Conservation (phyloP, 2,113 vertebrate species). For the Sceloporus undulatus region DNA sequence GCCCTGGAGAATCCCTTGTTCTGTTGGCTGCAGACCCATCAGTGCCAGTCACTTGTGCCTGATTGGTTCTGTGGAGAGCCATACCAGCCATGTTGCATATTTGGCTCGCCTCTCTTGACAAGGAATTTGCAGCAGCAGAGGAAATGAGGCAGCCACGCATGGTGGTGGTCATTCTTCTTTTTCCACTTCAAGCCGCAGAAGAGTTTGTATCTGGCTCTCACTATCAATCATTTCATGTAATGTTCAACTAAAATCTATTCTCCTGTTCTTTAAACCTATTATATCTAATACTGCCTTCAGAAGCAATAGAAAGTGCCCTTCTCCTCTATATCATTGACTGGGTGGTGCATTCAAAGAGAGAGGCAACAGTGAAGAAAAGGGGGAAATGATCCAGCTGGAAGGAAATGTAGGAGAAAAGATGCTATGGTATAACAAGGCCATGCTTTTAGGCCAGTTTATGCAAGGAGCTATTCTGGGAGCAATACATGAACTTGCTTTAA, state of each 20-base stretch:
- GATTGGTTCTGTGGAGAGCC: not conserved
- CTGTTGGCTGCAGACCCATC: too few species aligned
- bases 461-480: not conserved
- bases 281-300: not conserved
- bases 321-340: not conserved
- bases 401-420: not conserved
- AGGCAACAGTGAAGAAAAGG: not conserved
- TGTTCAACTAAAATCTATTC: not conserved
- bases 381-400: not conserved
- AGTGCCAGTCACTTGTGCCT: not conserved
- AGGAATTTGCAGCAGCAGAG: too few species aligned
- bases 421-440: not conserved
- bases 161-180: too few species aligned
- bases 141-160: too few species aligned
- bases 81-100: too few species aligned
- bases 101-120: too few species aligned
- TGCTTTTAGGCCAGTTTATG: not conserved
- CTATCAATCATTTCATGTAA: not conserved
- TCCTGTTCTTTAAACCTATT: not conserved
- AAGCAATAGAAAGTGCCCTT: too few species aligned
- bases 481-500: constrained; percentile 4
- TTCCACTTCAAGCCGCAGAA: too few species aligned
- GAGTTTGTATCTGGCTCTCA: not conserved
- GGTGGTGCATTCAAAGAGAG: not conserved
- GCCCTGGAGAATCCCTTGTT: too few species aligned